These are phyloP conservation scores for Xylophagus ater DNA, from an alignment of 2,888 invertebrate genomes.

Conservation along the genomic window DNA sequence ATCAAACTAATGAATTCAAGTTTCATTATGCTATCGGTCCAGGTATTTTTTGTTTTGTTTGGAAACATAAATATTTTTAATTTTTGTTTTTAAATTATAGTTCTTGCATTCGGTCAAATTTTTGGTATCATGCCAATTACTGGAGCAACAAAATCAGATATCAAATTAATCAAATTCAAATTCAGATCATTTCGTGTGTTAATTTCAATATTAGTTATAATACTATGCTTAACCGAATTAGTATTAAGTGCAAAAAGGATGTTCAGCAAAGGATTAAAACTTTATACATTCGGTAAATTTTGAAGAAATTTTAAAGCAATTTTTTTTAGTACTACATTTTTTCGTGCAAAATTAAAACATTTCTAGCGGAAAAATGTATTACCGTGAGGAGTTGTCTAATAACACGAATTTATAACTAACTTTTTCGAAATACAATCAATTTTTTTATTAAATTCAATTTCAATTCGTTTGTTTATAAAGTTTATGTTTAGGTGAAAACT, in stretches of 20 bases:
- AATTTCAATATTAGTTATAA: constrained; percentile 23
- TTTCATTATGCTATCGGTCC: constrained; percentile 6
- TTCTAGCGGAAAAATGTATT: no score
- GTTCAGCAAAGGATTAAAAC: constrained; percentile 22
- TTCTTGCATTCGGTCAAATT: constrained; percentile 30
- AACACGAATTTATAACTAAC: no score
- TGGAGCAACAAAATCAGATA: constrained; percentile 24
- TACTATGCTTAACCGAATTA: constrained; percentile 28
- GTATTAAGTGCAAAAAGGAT: constrained; percentile 23
- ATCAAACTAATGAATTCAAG: no score
- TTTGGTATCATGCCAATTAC: constrained; percentile 31
- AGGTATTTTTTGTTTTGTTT: constrained; percentile 1
- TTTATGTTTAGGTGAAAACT: no score
- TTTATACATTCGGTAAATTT: constrained; percentile 27
- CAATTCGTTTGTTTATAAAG: no score
- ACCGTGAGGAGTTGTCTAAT: no score
- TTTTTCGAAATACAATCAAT: no score
- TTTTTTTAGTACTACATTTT: no score
- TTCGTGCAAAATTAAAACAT: no score
- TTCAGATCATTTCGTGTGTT: constrained; percentile 28
- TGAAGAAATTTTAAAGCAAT: no score
- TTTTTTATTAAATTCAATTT: no score
- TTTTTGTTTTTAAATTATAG: constrained; percentile 18
- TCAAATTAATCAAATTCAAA: constrained; percentile 22
- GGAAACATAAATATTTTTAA: background rate